Evolutionary conservation across 2,113 vertebrate species (phyloP).

Genomic region (Cisticola juncidis): DNA sequence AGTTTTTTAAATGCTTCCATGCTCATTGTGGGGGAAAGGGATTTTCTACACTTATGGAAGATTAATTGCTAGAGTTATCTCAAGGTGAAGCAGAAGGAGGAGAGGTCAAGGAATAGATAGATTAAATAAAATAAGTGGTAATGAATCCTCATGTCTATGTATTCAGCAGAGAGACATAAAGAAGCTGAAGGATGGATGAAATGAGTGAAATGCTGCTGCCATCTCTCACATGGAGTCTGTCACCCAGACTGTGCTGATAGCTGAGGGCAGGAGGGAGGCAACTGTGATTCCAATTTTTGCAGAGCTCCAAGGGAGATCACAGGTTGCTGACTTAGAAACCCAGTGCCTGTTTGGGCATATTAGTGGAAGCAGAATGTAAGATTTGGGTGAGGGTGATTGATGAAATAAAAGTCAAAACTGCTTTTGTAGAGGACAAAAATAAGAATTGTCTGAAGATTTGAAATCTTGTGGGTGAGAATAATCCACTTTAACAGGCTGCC

Average conservation of each 20-base stretch:
- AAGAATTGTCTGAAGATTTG: neutral
- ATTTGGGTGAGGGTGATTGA: neutral
- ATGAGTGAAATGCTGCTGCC: neutral
- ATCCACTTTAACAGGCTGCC: neutral
- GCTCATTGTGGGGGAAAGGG: neutral
- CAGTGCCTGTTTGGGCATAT: neutral
- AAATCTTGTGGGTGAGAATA: neutral
- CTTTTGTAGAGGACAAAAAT: neutral
- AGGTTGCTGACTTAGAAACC: neutral
- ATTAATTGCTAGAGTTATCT: neutral
- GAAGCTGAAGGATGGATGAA: neutral
- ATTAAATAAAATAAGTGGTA: neutral
- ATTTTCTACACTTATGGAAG: neutral
- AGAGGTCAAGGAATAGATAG: neutral
- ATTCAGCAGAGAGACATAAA: neutral
- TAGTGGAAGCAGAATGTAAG: neutral
- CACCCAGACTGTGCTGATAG: neutral
- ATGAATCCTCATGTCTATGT: neutral
- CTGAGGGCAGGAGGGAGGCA: neutral
- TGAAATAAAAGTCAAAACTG: neutral
- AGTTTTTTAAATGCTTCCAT: neutral
- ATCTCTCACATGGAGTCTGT: neutral
- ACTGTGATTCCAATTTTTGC: neutral
- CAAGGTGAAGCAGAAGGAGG: neutral
- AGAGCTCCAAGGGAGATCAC: neutral